Evolutionary conservation across 2,888 invertebrate genomes (phyloP).

Genomic region (Tridacna gigas): DNA sequence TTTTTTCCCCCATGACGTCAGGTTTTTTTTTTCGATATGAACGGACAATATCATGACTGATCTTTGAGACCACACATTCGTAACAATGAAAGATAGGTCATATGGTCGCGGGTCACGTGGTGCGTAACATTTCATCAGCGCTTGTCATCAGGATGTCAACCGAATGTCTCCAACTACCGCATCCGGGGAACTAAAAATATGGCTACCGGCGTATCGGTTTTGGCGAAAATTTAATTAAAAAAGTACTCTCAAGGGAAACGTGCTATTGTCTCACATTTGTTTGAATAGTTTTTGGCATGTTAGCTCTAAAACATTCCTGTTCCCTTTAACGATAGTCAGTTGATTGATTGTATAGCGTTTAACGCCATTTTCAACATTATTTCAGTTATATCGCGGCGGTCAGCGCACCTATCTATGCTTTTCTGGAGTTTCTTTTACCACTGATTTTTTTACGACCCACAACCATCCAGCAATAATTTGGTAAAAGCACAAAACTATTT

Average conservation of each 20-base stretch:
- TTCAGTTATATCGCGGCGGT: too few species aligned
- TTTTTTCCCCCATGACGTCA: too few species aligned
- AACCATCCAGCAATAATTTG: too few species aligned
- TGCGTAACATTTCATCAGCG: conserved; percentile 18
- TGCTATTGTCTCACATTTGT: background rate
- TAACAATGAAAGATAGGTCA: conserved; percentile 21
- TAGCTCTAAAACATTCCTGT: background rate
- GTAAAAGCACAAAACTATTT: too few species aligned
- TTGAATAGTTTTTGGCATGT: conserved; percentile 7
- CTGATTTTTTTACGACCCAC: too few species aligned
- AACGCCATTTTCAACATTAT: too few species aligned
- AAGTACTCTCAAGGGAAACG: background rate
- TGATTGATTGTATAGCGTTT: too few species aligned
- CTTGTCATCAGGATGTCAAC: conserved; percentile 24
- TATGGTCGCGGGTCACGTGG: conserved; percentile 16
- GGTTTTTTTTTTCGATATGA: background rate
- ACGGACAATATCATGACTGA: conserved; percentile 15
- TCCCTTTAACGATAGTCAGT: too few species aligned
- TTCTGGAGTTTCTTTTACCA: too few species aligned
- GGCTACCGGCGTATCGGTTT: conserved; percentile 24
- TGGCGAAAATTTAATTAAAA: background rate
- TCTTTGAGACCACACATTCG: conserved; percentile 15
- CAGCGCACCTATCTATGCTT: too few species aligned
- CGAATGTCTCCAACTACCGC: conserved; percentile 22
- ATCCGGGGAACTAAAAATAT: conserved; percentile 21